phyloP scores from a whole-genome alignment of 2,888 invertebrate species.

The Microctonus aethiopoides region DNA sequence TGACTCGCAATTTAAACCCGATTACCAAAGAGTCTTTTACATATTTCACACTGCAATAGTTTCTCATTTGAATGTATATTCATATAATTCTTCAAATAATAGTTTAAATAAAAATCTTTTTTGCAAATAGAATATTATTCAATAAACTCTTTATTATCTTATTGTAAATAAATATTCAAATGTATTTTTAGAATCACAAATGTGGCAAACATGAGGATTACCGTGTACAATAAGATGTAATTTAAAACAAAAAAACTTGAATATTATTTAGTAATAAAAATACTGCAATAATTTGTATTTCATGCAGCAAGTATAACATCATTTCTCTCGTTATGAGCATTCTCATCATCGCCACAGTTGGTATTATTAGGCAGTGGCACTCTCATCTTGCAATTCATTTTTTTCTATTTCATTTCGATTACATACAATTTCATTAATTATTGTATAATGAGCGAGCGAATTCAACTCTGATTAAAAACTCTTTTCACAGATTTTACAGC shows the following conservation, averaged over 20 bases:
- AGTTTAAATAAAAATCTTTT: conserved; percentile 61
- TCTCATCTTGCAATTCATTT: no score
- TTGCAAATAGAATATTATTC: conserved; percentile 60
- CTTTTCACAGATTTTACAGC: conserved; percentile 51
- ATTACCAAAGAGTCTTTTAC: conserved; percentile 69
- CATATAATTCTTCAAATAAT: conserved; percentile 57
- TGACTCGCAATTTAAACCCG: conserved; percentile 69
- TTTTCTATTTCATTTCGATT: background rate
- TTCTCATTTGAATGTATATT: conserved; percentile 55
- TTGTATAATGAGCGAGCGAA: conserved; percentile 47
- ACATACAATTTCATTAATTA: conserved; percentile 34
- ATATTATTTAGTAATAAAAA: conserved; percentile 51
- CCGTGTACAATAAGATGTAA: conserved; percentile 61
- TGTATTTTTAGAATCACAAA: conserved; percentile 73
- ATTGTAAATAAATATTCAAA: conserved; percentile 71
- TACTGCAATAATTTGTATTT: conserved; percentile 45
- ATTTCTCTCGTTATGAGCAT: background rate
- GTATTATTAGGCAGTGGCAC: no score
- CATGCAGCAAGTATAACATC: background rate
- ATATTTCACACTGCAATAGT: conserved; percentile 51
- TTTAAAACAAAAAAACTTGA: conserved; percentile 54
- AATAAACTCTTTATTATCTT: conserved; percentile 71
- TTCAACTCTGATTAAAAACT: conserved; percentile 39
- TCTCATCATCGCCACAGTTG: background rate
- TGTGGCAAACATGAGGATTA: conserved; percentile 71